phyloP scores from a whole-genome alignment of 1,140 invertebrate genomes.

The Stegodyphus dumicola region DNA sequence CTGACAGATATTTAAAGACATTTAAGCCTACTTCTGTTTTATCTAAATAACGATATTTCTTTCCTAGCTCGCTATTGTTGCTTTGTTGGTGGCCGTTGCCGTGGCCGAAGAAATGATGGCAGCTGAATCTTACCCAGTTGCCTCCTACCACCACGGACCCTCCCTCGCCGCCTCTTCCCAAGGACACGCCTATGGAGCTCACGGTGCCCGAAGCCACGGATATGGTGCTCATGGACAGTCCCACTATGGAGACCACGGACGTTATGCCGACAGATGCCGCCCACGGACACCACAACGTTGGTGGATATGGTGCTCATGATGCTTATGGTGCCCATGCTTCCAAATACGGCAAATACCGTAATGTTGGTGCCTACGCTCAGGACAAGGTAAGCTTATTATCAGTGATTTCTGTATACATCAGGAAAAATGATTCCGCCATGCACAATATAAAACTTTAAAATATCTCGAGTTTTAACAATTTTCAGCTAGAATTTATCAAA shows the following conservation, averaged over 20 bases:
- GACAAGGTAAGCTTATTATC: constrained; percentile 19
- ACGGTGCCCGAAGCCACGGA: constrained; percentile 33
- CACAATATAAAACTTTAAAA: no score
- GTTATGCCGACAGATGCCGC: constrained; percentile 44
- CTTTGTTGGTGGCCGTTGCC: constrained; percentile 48
- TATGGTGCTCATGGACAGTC: constrained; percentile 37
- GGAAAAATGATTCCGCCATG: no score
- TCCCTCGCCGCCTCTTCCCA: constrained; percentile 13
- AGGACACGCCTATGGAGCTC: constrained; percentile 53
- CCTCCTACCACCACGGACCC: constrained; percentile 37
- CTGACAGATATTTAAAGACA: background rate
- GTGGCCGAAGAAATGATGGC: constrained; percentile 54
- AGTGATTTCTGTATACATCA: no score
- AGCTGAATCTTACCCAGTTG: constrained; percentile 54
- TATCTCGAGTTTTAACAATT: no score
- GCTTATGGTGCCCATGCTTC: constrained; percentile 51
- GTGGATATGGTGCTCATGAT: constrained; percentile 31
- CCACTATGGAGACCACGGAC: constrained; percentile 51
- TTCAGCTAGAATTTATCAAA: no score
- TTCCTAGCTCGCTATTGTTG: constrained; percentile 37
- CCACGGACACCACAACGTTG: constrained; percentile 56
- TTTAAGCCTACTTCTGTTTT: background rate
- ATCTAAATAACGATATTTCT: background rate
- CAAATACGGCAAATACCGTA: constrained; percentile 42
- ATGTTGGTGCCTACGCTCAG: constrained; percentile 48